A percentile compares a stretch with the other conserved stretches of the same genome.
These are phyloP conservation scores for Drosophila burlai DNA, from an alignment of 1,140 invertebrate species.

Conservation along the genomic window DNA sequence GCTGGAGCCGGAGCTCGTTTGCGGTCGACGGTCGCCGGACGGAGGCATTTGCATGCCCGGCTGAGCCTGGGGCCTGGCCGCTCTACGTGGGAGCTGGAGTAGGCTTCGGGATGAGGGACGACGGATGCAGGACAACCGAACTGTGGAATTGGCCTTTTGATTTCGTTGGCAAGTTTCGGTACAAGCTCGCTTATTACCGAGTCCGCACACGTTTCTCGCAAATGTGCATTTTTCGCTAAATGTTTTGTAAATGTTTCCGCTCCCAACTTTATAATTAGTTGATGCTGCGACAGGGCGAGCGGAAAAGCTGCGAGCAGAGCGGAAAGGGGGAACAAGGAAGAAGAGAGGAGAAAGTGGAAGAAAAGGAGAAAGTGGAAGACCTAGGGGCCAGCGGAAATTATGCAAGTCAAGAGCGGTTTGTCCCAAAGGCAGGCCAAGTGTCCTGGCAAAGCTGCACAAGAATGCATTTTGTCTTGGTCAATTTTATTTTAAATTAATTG, in stretches of 20 bases:
- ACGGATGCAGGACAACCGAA: constrained; percentile 6
- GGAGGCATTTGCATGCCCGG: constrained; percentile 71
- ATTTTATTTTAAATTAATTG: no score
- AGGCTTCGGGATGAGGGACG: neutral
- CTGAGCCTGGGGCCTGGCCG: constrained; percentile 36
- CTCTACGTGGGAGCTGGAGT: constrained; percentile 43
- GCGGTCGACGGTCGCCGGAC: constrained; percentile 49
- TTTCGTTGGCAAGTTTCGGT: constrained; percentile 54
- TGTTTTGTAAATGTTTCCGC: constrained; percentile 85
- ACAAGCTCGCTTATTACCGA: constrained; percentile 54
- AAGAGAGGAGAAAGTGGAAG: constrained; percentile 22
- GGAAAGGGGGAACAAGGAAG: constrained; percentile 15
- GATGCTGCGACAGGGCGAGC: constrained; percentile 18
- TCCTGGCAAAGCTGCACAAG: neutral
- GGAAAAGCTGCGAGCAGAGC: neutral
- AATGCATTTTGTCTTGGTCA: neutral
- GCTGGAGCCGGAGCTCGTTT: constrained; percentile 35
- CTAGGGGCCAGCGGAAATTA: constrained; percentile 56
- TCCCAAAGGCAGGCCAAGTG: neutral
- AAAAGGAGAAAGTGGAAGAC: constrained; percentile 28
- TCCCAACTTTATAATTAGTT: constrained; percentile 83
- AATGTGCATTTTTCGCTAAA: constrained; percentile 84
- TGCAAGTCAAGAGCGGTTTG: constrained; percentile 49
- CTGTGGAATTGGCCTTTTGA: constrained; percentile 54
- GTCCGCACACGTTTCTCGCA: constrained; percentile 79